Conservation (phyloP, 2,797 vertebrate species). For the Neosilurus hyrtlii region DNA sequence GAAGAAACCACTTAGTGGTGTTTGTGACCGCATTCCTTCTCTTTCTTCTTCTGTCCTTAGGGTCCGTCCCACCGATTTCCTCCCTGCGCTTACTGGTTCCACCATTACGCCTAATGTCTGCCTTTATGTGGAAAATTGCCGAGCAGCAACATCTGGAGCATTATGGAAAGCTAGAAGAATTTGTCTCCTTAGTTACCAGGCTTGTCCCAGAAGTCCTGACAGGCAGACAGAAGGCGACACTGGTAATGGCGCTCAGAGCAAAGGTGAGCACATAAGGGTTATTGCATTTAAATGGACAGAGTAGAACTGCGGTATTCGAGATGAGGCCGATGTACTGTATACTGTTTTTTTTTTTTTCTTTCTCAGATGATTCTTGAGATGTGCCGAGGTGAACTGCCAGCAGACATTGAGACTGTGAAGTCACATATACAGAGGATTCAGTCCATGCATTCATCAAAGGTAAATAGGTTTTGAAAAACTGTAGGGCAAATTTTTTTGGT, state of each 20-base stretch:
- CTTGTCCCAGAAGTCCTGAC: conserved; percentile 64
- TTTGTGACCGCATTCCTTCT: not conserved
- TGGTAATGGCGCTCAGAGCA: conserved; percentile 69
- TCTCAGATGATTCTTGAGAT: conserved; percentile 57
- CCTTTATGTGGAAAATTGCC: conserved; percentile 65
- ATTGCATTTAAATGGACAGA: not conserved
- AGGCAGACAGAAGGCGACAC: conserved; percentile 65
- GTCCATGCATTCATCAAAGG: conserved; percentile 48
- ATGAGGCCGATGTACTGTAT: not conserved
- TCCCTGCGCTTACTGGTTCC: conserved; percentile 54
- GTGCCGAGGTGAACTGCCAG: conserved; percentile 54
- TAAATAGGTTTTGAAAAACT: not conserved
- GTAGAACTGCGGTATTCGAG: not conserved
- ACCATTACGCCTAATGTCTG: conserved; percentile 60
- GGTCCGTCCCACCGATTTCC: conserved; percentile 43
- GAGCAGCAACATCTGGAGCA: conserved; percentile 57
- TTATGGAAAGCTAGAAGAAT: conserved; percentile 65
- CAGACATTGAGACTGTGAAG: conserved; percentile 51
- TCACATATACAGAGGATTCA: conserved; percentile 50
- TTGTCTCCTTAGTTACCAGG: conserved; percentile 61
- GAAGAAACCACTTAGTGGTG: not conserved
- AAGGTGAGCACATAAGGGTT: conserved; percentile 58
- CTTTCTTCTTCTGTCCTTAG: conserved; percentile 17
- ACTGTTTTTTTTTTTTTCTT: not conserved
- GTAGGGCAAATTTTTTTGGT: not conserved